Evolutionary conservation across 1,140 invertebrate genomes (phyloP), one percentile per base, ranked within the genome.

Genomic region (Drosophila ironensis): DNA sequence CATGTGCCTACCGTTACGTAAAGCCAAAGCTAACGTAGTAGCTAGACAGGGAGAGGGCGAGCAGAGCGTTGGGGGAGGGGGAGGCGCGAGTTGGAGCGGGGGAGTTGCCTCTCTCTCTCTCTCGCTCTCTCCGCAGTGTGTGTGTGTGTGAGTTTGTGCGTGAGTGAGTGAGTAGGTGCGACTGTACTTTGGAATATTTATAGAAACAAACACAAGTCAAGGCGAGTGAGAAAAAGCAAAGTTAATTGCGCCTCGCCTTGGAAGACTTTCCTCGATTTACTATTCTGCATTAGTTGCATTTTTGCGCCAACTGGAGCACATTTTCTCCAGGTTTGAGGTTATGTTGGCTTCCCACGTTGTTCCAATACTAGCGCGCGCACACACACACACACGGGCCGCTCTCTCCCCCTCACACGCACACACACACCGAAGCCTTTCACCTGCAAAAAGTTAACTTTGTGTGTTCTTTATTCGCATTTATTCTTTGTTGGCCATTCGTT

Each of bases 1-100:
- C 78, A 84, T 86, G 80, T 86, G 78, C 80, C 66, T 82, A 84
- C 59, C 71, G 71, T 86, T 86, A 86, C 80, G 80, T 86, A 86
- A 86, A 82, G 59, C 56, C 70, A 67, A 84, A 82, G 77, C 73
- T 86, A 82, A 78, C 78, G 78, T 70, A 75, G 75, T 80, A 44
- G 78, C 38, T 47, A 47, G 60, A 52, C 7, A 7, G 76, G 61
- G 64, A 50, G 22, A 47, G 57, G 53, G 76, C 61, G 64, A 50
- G 22, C 42, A 53, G 53, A 70, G 50, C 54, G 60, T 64, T 66
- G 54, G 54, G 76, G 45, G 57, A 47, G 42, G 63, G 38, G 67
- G 70, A 57, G 53, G 52, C 30, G 35, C n/a, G n/a, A n/a, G n/a
- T n/a, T n/a, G n/a, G n/a, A n/a, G n/a, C n/a, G 33, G 75, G 12